Evolutionary conservation across 2,113 vertebrate species (phyloP), one percentile per base, ranked within the genome.

Genomic region (Trogon surrucura): DNA sequence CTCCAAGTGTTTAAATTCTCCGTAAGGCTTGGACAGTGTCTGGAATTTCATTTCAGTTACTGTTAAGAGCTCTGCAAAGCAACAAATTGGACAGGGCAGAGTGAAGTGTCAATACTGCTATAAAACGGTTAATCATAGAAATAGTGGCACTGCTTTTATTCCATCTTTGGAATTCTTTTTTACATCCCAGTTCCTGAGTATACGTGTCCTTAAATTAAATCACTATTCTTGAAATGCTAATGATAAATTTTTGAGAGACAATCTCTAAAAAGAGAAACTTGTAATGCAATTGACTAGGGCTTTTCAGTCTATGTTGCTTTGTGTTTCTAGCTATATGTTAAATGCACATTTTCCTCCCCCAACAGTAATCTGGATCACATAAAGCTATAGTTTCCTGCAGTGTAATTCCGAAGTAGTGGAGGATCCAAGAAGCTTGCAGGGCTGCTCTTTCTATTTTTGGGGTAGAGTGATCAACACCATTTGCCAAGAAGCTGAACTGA

Each of bases 321-420:
- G 21, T 80, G 5, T 77, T 88, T 88, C 11, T 80, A 41, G 22
- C 38, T 86, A 2, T 54, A 10, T 66, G 29, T 80, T 72, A 34
- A 44, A 67, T 69, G 21, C 3, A 0, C 23, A 1, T 92, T 82
- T 83, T 73, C 21, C 9, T 56, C 5, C 4, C 0, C 1, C 4
- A 25, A 78, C 34, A 32, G 47, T 77, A 87, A 64, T 25, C 12
- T 80, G 27, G 8, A 30, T 66, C 18, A 44, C 17, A 78, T 73
- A 58, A 1, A 81, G 22, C 32, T 80, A 2, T 41, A 65, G 34
- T 29, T 85, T 75, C 2, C 22, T 70, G 47, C 21, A 89, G 4
- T 47, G 61, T 64, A 53, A 22, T 70, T 62, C 23, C 50, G 44
- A 80, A 80, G n/a, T 26, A 11, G 8, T 34, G 50, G 41, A 69